These are phyloP conservation scores for Acanthurus leucopareius DNA, from an alignment of 2,797 vertebrate species.

Conservation along the genomic window DNA sequence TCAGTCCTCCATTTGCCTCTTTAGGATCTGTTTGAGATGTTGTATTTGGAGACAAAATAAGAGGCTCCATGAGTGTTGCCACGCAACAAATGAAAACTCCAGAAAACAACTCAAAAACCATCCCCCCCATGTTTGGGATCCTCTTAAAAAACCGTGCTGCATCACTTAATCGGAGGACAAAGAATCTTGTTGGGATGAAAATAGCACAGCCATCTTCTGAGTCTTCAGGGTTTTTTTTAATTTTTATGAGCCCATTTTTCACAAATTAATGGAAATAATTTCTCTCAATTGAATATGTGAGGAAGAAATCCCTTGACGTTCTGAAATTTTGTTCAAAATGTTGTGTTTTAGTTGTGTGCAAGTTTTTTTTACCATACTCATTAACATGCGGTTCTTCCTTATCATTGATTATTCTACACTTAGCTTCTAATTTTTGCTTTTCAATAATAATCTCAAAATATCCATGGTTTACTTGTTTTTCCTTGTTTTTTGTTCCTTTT, in stretches of 20 bases:
- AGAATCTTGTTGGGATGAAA: constrained; percentile 49
- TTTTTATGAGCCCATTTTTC: constrained; percentile 31
- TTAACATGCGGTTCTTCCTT: not conserved
- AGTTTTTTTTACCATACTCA: not conserved
- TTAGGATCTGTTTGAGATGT: constrained; percentile 21
- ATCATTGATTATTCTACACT: not conserved
- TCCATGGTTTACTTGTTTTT: not conserved
- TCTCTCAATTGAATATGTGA: constrained; percentile 25
- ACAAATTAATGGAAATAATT: constrained; percentile 22
- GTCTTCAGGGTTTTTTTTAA: not conserved
- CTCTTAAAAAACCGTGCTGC: constrained; percentile 23
- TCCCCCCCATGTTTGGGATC: constrained; percentile 4
- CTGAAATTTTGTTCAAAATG: constrained; percentile 15
- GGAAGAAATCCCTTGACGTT: constrained; percentile 31
- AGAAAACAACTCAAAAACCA: constrained; percentile 14
- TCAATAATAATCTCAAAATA: too few species aligned
- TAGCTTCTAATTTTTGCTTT: not conserved
- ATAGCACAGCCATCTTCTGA: constrained; percentile 50
- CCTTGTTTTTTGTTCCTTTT: not conserved
- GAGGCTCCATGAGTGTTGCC: constrained; percentile 40
- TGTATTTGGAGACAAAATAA: constrained; percentile 27
- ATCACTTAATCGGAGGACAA: constrained; percentile 36
- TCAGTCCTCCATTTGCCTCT: constrained; percentile 8
- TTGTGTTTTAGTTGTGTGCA: not conserved
- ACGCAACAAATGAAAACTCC: constrained; percentile 20